Base-by-base conservation (phyloP, 1,140 invertebrate genomes). In the Drosophila kohkoa region DNA sequence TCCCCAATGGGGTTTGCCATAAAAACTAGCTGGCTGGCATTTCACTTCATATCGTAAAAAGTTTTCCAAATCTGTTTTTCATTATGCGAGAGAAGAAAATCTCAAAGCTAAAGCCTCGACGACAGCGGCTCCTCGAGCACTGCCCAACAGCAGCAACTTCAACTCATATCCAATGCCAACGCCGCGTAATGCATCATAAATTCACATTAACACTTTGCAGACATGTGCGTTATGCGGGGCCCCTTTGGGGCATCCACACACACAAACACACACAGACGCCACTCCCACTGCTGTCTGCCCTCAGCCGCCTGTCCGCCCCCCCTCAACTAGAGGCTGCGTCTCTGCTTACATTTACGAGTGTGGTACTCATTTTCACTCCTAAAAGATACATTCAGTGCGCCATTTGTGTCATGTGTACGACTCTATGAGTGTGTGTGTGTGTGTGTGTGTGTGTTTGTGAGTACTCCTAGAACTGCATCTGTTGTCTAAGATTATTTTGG, bases 201-300 rank as follows among this genome's bases (percentile, higher is more conserved):
- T 88, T 88, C 85, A 88, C 85, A 88, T 88, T 88, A 88, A 88
- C 85, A 88, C 85, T 88, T 76, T 81, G 85, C 85, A 88, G 85
- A 88, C 85, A 88, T 89, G 80, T 89, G 81, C 70, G 75, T 87
- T 80, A 74, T 77, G 75, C 43, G 75, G 75, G 48, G 70, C 35
- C 69, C 74, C 77, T 73, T 76, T 57, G 70, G 82, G 69, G 28
- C 75, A 52, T 38, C 54, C 67, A 57, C 16, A 45, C 16, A 45
- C 59, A 48, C 58, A 57, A 15, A 30, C 16, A 28, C 38, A n/a
- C 11, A 28, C 54, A 57, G 3, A 32, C 28, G 30, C 13, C 7
- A 43, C 63, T 43, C 63, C 43, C 54, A 45, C 30, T 15, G 15
- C 25, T 8, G 8, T 54, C 54, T 10, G 32, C 13, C 45, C 49